Percentiles rank a stretch among this genome's conserved stretches.
Conservation (phyloP, 2,797 vertebrate genomes). For the Channa striata region DNA sequence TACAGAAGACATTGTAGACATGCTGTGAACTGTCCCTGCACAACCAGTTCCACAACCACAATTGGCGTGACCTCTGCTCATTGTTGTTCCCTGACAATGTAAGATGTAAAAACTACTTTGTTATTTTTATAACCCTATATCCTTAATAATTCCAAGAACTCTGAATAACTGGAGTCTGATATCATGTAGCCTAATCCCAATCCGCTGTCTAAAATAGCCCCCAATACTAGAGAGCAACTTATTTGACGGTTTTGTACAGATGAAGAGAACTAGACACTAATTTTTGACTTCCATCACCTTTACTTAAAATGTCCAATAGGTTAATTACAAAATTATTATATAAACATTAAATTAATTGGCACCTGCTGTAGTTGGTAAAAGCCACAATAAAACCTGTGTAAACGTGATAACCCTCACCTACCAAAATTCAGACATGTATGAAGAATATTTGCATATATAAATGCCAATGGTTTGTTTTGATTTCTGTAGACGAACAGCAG, state of each 20-base stretch:
- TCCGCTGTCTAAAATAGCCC: no score
- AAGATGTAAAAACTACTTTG: neutral
- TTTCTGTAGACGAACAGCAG: conserved; percentile 40
- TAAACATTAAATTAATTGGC: neutral
- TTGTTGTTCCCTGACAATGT: neutral
- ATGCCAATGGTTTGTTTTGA: conserved; percentile 19
- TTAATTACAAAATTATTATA: neutral
- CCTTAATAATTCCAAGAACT: no score
- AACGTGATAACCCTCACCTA: neutral
- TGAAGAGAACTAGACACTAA: neutral
- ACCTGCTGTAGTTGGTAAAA: neutral
- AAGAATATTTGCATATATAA: conserved; percentile 2
- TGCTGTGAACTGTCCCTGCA: no score
- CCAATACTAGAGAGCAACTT: no score
- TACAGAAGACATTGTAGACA: no score
- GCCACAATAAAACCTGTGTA: conserved; percentile 1
- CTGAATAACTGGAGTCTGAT: no score
- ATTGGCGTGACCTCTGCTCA: neutral
- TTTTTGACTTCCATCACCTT: neutral
- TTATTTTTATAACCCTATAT: no score
- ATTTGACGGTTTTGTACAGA: neutral
- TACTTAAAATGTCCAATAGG: conserved; percentile 1
- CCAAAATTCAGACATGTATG: conserved; percentile 1
- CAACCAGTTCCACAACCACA: neutral
- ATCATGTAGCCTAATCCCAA: no score